Base-by-base conservation (phyloP, 2,888 invertebrate species). In the Cryptophagus acutangulus region DNA sequence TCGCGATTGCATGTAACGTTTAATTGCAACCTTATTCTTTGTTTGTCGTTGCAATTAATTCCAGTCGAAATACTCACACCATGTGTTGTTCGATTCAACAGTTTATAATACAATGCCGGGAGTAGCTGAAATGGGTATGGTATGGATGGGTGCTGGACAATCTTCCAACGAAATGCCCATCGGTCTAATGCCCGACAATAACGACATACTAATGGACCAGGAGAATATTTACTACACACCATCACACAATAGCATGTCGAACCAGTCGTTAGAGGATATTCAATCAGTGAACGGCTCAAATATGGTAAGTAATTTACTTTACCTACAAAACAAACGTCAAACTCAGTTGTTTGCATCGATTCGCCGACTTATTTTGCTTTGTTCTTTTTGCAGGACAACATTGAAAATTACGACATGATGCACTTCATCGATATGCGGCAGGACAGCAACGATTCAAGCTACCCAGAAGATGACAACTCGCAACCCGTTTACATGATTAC, bases 141-240 rank as follows among this genome's bases (percentile, higher is more conserved):
- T 81, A 61, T 82, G 82, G 82, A 81, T 82, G 81, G 79, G 79
- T 28, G 73, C 74, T 41, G 69, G 71, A 24, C 75, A 75, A 52
- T 66, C 73, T 41, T 66, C 72, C 15, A 58, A 63, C 33, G 74
- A 75, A 46, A 65, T 76, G 52, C 71, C 75, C 38, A 70, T 76
- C 52, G 66, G 67, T 10, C 49, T 70, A 12, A 63, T 68, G 48
- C 48, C 62, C 15, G 72, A 72, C 34, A 57, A 62, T 24, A 55
- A 56, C 17, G 70, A 71, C 50, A 67, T 72, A 59, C 50, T 72
- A 36, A 62, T 71, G 48, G 69, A 71, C 41, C 67, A 68, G 40
- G 65, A 65, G 12, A 68, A 65, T 51, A 63, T 70, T 2, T 70
- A 71, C 47, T 72, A 68, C 45, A 69, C 71, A 29, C 65, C 71